Evolutionary conservation across 2,888 invertebrate species (phyloP), one percentile per base, ranked within the genome.

Genomic region (Smittia sp.): DNA sequence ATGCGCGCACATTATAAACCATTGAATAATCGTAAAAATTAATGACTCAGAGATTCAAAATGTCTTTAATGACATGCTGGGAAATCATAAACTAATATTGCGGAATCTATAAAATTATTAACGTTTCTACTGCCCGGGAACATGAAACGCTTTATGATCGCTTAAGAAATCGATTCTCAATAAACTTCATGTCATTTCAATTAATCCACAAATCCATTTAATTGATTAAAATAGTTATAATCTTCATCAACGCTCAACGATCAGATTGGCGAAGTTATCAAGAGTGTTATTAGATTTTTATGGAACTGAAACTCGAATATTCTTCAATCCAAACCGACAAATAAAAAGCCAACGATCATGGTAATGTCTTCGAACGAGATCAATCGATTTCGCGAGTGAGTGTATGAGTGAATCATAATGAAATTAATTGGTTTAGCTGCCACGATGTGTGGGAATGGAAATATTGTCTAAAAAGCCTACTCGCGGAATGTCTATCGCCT

Each of bases 121-220:
- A 13, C 46, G 11, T 13, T 7, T 15, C 46, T 46, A 18, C 22
- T 52, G 38, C 6, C n/a, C 2, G 18, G 22, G 58, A 58, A 22
- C n/a, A 22, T 46, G 46, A 15, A 46, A 46, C 46, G 46, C n/a
- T 46, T 58, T 58, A 22, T 18, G 20, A 22, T 46, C 46, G 58
- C 58, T 20, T 18, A 22, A 18, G 22, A 58, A 58, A 22, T 58
- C 20, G 22, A 63, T 63, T 63, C 27, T 69, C 32, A 25, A 32
- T 52, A 69, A 69, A 54, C 25, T 54, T 54, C 52, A 20, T 39
- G 20, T 62, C 25, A 73, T 73, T 65, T 54, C 73, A 65, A 73
- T 65, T 73, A 73, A 73, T 73, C 63, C 62, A 73, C 73, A 65
- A 73, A 65, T 65, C 65, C 73, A 65, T 73, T 65, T 65, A 73